Evolutionary conservation across 2,888 invertebrate species (phyloP), one percentile per base, ranked within the genome.

Genomic region (Heliconius ethilla): DNA sequence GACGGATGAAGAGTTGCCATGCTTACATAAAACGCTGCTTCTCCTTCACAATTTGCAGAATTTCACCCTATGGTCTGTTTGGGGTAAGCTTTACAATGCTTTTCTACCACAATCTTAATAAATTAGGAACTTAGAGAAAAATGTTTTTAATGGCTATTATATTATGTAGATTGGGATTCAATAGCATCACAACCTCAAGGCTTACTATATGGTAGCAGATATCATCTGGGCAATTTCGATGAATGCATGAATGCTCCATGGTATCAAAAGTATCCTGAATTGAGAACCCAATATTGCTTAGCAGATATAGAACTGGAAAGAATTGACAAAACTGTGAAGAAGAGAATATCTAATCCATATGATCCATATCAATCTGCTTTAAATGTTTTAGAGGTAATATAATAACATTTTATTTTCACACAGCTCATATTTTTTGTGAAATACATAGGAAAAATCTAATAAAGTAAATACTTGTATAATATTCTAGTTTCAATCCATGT

Each of bases 141-240:
- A 33, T 10, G 11, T 37, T 11, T 66, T 37, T 4, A 37, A 10
- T 67, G 25, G 3, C 37, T 33, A 33, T n/a, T 55, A 15, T 51
- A 51, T 74, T 22, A 33, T 84, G 77, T 85, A 96, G 96, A 96
- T 91, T 96, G 96, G 95, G 96, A 96, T 83, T 91, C 96, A 0
- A 95, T 95, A 55, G 93, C 95, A 2, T 95, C 95, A 78, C 93
- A 95, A 70, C 92, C 95, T 0, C 90, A 93, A 73, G 96, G 96
- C 2, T 87, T 95, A 18, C 86, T 96, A 1, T 93, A 94, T 66
- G 96, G 95, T 0, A 95, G 93, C 83, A 89, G 92, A 1, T 95
- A 92, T 83, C 95, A 96, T 82, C 89, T 96, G 79, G 96, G 96
- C 0, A 95, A 96, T 86, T 96, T 95, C 83, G 96, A 96, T 82